Evolutionary conservation across 2,888 invertebrate genomes (phyloP).

Genomic region (Dendrolimus pini): DNA sequence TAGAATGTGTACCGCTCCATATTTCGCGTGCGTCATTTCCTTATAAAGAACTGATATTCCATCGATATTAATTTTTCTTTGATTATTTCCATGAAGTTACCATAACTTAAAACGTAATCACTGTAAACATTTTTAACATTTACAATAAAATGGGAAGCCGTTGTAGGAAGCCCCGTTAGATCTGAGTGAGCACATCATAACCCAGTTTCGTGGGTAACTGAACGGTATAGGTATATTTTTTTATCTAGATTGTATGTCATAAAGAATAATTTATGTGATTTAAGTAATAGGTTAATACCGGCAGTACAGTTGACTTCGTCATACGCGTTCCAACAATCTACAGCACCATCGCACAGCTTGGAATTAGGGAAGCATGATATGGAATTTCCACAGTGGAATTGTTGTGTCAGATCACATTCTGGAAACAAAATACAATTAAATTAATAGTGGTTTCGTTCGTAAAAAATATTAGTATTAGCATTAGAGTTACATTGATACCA

Average conservation of each 20-base stretch:
- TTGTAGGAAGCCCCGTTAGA: conserved; percentile 46
- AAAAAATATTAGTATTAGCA: no score
- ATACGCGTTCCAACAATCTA: conserved; percentile 87
- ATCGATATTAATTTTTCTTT: no score
- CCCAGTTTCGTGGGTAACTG: conserved; percentile 42
- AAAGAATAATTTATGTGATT: conserved; percentile 5
- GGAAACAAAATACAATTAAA: conserved; percentile 28
- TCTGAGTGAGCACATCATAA: conserved; percentile 47
- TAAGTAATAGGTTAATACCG: conserved; percentile 47
- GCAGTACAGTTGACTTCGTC: conserved; percentile 84
- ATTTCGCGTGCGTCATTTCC: no score
- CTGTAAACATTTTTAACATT: conserved; percentile 13
- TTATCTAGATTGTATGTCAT: conserved; percentile 28
- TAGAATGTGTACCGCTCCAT: no score
- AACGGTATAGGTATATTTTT: conserved; percentile 35
- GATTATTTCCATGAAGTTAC: no score
- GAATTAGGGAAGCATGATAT: conserved; percentile 83
- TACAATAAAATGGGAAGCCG: conserved; percentile 28
- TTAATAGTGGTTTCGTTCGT: neutral
- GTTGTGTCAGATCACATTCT: conserved; percentile 81
- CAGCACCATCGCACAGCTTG: conserved; percentile 82
- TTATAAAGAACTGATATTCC: no score
- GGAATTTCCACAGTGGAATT: conserved; percentile 84
- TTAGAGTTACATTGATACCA: no score
- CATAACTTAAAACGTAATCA: no score